Evolutionary conservation across 2,888 invertebrate genomes (phyloP).

Genomic region (Platerodrilus igneus): DNA sequence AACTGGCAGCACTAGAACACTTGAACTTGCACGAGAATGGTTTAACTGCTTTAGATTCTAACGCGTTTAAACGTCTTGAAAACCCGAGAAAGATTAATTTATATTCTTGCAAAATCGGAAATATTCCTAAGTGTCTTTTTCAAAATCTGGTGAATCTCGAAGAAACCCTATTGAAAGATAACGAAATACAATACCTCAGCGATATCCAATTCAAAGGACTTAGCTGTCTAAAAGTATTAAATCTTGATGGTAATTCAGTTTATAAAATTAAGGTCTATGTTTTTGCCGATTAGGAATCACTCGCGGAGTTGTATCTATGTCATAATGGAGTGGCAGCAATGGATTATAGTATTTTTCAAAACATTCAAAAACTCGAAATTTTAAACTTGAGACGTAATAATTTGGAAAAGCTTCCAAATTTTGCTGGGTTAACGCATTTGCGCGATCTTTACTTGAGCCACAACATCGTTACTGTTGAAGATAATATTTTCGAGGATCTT

Average conservation of each 20-base stretch:
- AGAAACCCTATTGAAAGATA: slow-evolving; percentile 34
- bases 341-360: slow-evolving; percentile 10
- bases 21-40: slow-evolving; percentile 36
- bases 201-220: slow-evolving; percentile 27
- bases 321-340: slow-evolving; percentile 36
- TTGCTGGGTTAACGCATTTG: background rate
- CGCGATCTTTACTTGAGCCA: background rate
- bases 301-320: slow-evolving; percentile 38
- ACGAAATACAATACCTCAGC: slow-evolving; percentile 31
- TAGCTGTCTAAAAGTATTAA: slow-evolving; percentile 31
- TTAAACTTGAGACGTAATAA: slow-evolving; percentile 6
- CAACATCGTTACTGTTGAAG: background rate
- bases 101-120: slow-evolving; percentile 32
- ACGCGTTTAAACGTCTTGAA: slow-evolving; percentile 36
- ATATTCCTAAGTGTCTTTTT: slow-evolving; percentile 23
- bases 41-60: slow-evolving; percentile 33
- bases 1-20: slow-evolving; percentile 35
- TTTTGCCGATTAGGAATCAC: slow-evolving; percentile 32
- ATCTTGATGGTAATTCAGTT: slow-evolving; percentile 37
- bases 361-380: slow-evolving; percentile 1
- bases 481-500: background rate
- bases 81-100: slow-evolving; percentile 34
- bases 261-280: slow-evolving; percentile 27
- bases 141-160: slow-evolving; percentile 31
- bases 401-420: slow-evolving; percentile 4